These are phyloP conservation scores for Pyrgilauda ruficollis DNA, from an alignment of 2,113 vertebrate species.

Conservation along the genomic window DNA sequence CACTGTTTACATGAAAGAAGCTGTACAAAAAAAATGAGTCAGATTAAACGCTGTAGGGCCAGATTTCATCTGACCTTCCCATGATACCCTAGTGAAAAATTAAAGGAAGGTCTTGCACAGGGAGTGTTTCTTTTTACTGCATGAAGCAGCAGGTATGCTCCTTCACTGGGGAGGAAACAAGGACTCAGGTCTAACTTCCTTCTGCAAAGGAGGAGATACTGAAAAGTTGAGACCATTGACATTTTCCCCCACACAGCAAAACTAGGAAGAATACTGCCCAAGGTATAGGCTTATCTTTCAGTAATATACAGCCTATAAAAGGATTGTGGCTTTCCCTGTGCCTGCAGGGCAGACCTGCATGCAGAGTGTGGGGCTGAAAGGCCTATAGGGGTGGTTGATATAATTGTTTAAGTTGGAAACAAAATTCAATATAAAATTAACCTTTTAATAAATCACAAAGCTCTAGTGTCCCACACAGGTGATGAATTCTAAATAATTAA, in stretches of 20 bases:
- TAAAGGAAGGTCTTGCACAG: background rate
- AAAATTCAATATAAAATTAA: background rate
- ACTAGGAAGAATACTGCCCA: background rate
- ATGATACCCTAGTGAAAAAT: background rate
- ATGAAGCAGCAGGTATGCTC: background rate
- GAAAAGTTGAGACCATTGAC: background rate
- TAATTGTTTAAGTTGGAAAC: background rate
- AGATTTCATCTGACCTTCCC: conserved; percentile 32
- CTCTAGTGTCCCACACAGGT: background rate
- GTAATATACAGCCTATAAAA: background rate
- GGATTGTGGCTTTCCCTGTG: background rate
- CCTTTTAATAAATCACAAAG: background rate
- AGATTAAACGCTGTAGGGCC: conserved; percentile 28
- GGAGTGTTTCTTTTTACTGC: background rate
- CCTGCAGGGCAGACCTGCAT: background rate
- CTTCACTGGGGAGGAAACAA: background rate
- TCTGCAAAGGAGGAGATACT: background rate
- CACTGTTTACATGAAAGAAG: conserved; percentile 40
- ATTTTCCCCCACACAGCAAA: background rate
- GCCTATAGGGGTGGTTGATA: background rate
- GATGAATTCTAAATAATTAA: background rate
- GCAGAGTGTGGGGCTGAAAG: background rate
- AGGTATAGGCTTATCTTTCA: background rate
- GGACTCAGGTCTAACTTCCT: background rate
- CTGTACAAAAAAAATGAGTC: background rate